Evolutionary conservation across 2,113 vertebrate species (phyloP), one percentile per base, ranked within the genome.

Genomic region (Dipodomys merriami): DNA sequence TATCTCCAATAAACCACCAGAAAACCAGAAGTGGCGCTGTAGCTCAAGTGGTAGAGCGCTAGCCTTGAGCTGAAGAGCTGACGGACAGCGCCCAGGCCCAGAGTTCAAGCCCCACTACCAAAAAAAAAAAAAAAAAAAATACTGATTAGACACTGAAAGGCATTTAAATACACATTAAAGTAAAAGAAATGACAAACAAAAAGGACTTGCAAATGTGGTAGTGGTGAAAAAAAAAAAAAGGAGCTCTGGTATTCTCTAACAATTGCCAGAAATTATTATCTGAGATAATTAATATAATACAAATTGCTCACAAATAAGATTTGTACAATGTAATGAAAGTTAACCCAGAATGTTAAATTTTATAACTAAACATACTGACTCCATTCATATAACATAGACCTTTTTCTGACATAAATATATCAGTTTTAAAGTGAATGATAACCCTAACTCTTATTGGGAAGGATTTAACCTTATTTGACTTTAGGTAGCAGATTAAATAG

Each of bases 401-500:
- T 82, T 94, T 94, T 65, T 77, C 69, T 79, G 82, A 73, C n/a
- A 85, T 39, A 46, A 0, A 64, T 30, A 16, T 39, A 79, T 39
- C 60, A 69, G 10, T 53, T 81, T 83, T 71, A 88, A 73, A 82
- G 68, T 79, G 27, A 91, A 84, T 23, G 20, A 95, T 71, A 77
- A 88, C 62, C 25, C 82, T 77, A 64, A 67, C 20, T 78, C 91
- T 76, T 85, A 94, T 2, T 1, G 1, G 44, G 57, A 94, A 93
- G 65, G 46, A 82, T 33, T 29, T 91, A 27, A 67, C 79, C 89
- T 94, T 67, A 88, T 71, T 89, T 88, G 88, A 91, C 35, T 88
- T 90, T 65, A 85, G 76, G 83, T 81, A 69, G 93, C 30, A 91
- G 57, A 92, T 68, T 88, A 91, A 78, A 13, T 65, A 80, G 44